Base-by-base conservation (phyloP, 2,888 invertebrate species). In the Sinohyriopsis cumingii region DNA sequence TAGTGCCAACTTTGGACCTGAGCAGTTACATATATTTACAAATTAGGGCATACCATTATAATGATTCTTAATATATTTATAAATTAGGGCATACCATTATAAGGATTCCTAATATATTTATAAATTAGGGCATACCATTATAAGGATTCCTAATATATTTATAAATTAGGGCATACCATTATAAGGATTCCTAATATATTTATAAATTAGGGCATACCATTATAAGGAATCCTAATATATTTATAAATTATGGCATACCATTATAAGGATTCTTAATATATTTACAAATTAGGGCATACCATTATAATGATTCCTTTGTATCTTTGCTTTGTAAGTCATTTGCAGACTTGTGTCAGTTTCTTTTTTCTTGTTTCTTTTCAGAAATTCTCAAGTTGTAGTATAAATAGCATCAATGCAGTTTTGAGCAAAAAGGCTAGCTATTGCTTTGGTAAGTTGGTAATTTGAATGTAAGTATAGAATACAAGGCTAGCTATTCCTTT, bases 311-410 rank as follows among this genome's bases (percentile, higher is more conserved):
- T 59, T 25, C 9, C 15, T 59, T n/a, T 9, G 25, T 18, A 54
- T 18, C 6, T 28, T 25, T 15, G n/a, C 22, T 67, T n/a, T 55
- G 55, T 59, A 20, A 25, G 20, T 24, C n/a, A n/a, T 19, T 15
- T 57, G 19, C 15, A 54, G 25, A 60, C 54, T 67, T 61, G n/a
- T 59, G 20, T 20, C 24, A n/a, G 4, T 25, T 22, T 56, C 22
- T 33, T 69, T 55, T n/a, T 53, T 18, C 63, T 55, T 25, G 66
- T 62, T n/a, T 53, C 18, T 60, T 63, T 67, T 53, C 63, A 63
- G 63, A 20, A 33, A 45, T 63, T 63, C 22, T 63, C 63, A 15
- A 24, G 53, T n/a, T 63, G 63, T 22, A 63, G 63, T 28, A 45
- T 54, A 20, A 45, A 54, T 45, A 53, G 54, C 53, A 53, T 63